Evolutionary conservation across 2,888 invertebrate species (phyloP).

Genomic region (Melangyna quadrimaculata): DNA sequence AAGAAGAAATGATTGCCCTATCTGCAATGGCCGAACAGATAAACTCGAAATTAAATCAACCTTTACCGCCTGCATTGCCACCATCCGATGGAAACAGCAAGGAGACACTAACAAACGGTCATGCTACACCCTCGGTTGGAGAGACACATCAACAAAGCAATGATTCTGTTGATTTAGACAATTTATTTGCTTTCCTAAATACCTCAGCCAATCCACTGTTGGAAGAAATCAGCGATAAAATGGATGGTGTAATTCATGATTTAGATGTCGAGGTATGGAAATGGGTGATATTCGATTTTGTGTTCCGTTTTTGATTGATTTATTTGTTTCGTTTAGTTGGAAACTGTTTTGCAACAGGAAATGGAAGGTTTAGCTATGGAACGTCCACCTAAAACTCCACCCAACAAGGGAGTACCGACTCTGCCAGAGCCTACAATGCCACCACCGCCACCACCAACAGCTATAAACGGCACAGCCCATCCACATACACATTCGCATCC

Average conservation of each 20-base stretch:
- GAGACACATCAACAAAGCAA: conserved; percentile 80
- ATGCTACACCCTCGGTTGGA: conserved; percentile 73
- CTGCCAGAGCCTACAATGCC: conserved; percentile 90
- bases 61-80: conserved; percentile 67
- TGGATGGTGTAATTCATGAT: conserved; percentile 91
- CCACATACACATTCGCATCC: conserved; percentile 66
- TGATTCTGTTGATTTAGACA: conserved; percentile 93
- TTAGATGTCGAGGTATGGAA: conserved; percentile 87
- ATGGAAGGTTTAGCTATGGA: conserved; percentile 82
- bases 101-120: conserved; percentile 73
- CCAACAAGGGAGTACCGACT: conserved; percentile 82
- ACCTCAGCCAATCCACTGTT: conserved; percentile 86
- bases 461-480: conserved; percentile 73
- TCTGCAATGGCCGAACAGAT: conserved; percentile 88
- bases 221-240: conserved; percentile 91
- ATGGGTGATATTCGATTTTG: not conserved
- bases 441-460: conserved; percentile 85
- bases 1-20: conserved; percentile 87
- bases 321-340: conserved; percentile 80
- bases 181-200: conserved; percentile 91
- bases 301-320: conserved; percentile 2
- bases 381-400: conserved; percentile 74
- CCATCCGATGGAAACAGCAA: conserved; percentile 68
- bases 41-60: conserved; percentile 83
- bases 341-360: conserved; percentile 85